phyloP scores from a whole-genome alignment of 2,113 vertebrate species.

The Cyanistes caeruleus region DNA sequence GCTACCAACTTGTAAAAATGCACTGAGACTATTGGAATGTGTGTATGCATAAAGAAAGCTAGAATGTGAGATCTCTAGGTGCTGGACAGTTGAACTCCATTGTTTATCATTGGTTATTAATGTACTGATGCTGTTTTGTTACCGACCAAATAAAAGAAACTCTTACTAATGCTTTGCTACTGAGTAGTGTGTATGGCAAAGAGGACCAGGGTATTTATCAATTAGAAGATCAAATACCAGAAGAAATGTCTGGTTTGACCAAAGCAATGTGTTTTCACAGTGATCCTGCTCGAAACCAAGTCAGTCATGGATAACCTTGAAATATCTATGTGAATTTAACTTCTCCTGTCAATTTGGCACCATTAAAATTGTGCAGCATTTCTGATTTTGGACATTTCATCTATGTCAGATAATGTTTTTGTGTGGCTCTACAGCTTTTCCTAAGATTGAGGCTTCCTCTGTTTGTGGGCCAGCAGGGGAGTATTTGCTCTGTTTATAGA shows the following conservation, averaged over 20 bases:
- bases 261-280: background rate
- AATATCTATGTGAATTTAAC: background rate
- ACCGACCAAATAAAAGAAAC: conserved; percentile 46
- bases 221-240: background rate
- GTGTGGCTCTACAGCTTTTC: background rate
- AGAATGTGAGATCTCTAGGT: background rate
- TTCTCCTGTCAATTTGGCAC: background rate
- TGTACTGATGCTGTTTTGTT: conserved; percentile 39
- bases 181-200: background rate
- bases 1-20: background rate
- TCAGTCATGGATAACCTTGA: background rate
- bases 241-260: background rate
- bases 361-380: background rate
- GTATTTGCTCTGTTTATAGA: background rate
- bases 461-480: background rate
- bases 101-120: background rate
- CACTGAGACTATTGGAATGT: background rate
- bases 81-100: background rate
- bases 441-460: background rate
- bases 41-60: background rate
- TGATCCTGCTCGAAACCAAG: background rate
- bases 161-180: background rate
- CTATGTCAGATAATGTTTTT: background rate
- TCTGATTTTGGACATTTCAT: background rate
- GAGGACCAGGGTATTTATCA: background rate